Evolutionary conservation across 2,888 invertebrate species (phyloP), one percentile per base, ranked within the genome.

Genomic region (Apodemia mormo): DNA sequence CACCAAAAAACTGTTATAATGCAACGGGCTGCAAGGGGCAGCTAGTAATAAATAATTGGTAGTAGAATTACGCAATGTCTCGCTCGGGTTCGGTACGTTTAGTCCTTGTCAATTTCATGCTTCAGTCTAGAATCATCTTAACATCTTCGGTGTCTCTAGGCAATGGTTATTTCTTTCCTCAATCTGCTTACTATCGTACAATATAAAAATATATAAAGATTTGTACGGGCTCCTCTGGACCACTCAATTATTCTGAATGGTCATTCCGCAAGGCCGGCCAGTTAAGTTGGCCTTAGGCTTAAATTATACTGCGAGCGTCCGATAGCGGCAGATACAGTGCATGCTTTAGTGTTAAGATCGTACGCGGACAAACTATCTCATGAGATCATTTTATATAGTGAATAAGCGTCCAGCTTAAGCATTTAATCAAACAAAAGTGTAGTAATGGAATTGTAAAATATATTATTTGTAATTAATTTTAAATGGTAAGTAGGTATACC

Each of bases 231-330:
- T 52, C 52, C 49, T 3, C 1, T 3, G 12, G 49, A 14, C n/a
- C n/a, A n/a, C 2, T n/a, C 7, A n/a, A 74, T 70, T 64, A 70
- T 71, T 71, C 74, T 75, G 76, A 78, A 78, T 80, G 78, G 78
- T 80, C 80, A 79, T 78, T 79, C 78, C 73, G 74, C 83, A 83
- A 85, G 86, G 87, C 76, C 85, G 80, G 73, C 72, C 69, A 77
- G 75, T 76, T 77, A 74, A 70, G 76, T 72, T 76, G 75, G 76
- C 74, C 75, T 74, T 74, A 80, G 80, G 82, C 78, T 78, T 85
- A 82, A 79, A 84, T 83, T 81, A 83, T 81, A 77, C 80, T 79
- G 77, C 73, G 79, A 71, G 76, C 80, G 80, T 72, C 76, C 79
- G 82, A 83, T 78, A 81, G 81, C 80, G 80, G 72, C 80, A 81